Evolutionary conservation across 2,113 vertebrate genomes (phyloP).

Genomic region (Nestor notabilis): DNA sequence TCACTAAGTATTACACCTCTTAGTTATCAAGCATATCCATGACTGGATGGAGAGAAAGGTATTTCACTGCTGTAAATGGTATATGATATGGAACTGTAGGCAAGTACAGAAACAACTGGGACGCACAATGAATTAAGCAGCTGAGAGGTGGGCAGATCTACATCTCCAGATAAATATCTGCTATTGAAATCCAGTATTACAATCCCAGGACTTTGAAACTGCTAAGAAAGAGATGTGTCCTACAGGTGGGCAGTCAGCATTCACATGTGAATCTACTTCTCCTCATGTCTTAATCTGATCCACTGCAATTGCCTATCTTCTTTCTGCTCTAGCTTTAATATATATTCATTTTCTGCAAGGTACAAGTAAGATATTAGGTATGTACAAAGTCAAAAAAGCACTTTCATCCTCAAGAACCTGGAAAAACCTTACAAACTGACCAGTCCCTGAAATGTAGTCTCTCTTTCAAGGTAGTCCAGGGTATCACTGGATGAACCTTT

Average conservation of each 20-base stretch:
- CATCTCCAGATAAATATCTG: not conserved
- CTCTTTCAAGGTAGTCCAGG: not conserved
- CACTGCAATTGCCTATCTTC: not conserved
- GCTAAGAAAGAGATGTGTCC: not conserved
- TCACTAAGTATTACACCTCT: not conserved
- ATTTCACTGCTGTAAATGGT: not conserved
- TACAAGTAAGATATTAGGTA: not conserved
- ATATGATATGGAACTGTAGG: not conserved
- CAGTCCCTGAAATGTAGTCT: not conserved
- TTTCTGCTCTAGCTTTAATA: not conserved
- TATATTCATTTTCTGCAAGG: not conserved
- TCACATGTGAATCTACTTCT: not conserved
- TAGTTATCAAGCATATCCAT: not conserved
- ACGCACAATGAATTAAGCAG: not conserved
- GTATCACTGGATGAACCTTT: not conserved
- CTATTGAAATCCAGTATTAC: not conserved
- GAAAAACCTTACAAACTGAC: not conserved
- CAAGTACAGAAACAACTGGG: not conserved
- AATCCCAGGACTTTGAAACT: not conserved
- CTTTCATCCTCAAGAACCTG: not conserved
- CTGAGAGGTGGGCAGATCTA: not conserved
- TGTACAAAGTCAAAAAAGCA: not conserved
- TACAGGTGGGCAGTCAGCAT: not conserved
- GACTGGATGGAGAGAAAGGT: not conserved
- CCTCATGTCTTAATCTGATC: not conserved